These are phyloP conservation scores for Spodoptera frugiperda DNA, from an alignment of 1,140 invertebrate species.

Conservation along the genomic window DNA sequence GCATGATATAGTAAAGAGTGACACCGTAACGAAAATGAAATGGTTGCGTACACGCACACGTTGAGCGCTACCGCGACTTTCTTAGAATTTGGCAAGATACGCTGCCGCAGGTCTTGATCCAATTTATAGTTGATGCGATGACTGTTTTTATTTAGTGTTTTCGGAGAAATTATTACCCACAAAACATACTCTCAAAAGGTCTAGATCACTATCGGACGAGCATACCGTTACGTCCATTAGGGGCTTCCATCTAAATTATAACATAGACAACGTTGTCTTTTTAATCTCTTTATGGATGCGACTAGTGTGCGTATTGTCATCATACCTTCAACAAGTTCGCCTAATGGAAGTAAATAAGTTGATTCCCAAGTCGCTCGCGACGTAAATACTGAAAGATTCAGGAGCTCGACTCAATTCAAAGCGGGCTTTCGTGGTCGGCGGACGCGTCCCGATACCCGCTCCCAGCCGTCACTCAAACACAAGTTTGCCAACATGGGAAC, in stretches of 20 bases:
- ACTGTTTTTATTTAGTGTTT: too few species aligned
- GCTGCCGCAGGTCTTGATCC: too few species aligned
- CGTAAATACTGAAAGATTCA: slow-evolving; percentile 31
- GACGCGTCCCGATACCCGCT: slow-evolving; percentile 13
- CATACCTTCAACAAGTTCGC: slow-evolving; percentile 1
- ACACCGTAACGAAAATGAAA: too few species aligned
- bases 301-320: slow-evolving; percentile 5
- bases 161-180: not conserved
- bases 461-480: not conserved
- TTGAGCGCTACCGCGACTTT: too few species aligned
- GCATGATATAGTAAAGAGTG: too few species aligned
- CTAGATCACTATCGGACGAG: not conserved
- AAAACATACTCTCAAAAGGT: not conserved
- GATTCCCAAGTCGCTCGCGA: slow-evolving; percentile 11
- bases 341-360: slow-evolving; percentile 25
- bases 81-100: too few species aligned
- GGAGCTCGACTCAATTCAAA: slow-evolving; percentile 6
- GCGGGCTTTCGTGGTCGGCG: slow-evolving; percentile 7
- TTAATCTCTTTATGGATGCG: not conserved
- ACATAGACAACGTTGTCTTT: not conserved
- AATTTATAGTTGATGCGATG: too few species aligned
- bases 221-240: not conserved
- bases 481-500: slow-evolving; percentile 36
- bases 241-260: not conserved
- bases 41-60: too few species aligned